A percentile compares a stretch with the other conserved stretches of the same genome.
phyloP scores from a whole-genome alignment of 2,888 invertebrate genomes.

The Lasioglossum leucozonium region DNA sequence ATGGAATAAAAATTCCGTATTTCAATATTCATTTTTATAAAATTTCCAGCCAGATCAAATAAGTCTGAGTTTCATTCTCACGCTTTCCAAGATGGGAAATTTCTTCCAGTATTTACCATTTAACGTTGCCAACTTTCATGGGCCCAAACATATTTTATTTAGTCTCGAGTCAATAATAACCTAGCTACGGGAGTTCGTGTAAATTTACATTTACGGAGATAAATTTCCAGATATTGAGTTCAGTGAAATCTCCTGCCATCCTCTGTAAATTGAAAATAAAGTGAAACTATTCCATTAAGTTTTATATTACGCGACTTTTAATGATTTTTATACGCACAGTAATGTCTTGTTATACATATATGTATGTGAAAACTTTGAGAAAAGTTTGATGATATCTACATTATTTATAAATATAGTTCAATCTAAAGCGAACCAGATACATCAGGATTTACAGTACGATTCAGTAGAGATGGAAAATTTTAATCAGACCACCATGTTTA shows the following conservation, averaged over 20 bases:
- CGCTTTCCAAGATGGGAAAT: neutral
- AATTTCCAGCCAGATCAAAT: neutral
- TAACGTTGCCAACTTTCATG: neutral
- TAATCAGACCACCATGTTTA: too few relatives aligned
- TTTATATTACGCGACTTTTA: neutral
- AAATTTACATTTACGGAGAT: neutral
- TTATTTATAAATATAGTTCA: too few relatives aligned
- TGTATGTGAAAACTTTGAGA: too few relatives aligned
- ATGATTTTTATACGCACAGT: neutral
- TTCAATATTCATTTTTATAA: neutral
- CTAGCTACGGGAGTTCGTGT: neutral
- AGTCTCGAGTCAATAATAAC: neutral
- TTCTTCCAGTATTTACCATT: neutral
- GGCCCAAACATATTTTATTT: neutral
- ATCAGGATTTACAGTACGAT: too few relatives aligned
- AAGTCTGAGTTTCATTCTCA: neutral
- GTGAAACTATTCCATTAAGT: neutral
- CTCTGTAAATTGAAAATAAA: neutral
- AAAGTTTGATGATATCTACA: too few relatives aligned
- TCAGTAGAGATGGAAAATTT: too few relatives aligned
- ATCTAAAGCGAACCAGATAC: too few relatives aligned
- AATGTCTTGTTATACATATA: neutral
- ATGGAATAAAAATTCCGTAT: neutral
- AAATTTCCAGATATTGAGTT: neutral
- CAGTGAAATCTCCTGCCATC: neutral